These are phyloP conservation scores for Sebastes trivittatus DNA, from an alignment of 2,797 vertebrate species.

Conservation along the genomic window DNA sequence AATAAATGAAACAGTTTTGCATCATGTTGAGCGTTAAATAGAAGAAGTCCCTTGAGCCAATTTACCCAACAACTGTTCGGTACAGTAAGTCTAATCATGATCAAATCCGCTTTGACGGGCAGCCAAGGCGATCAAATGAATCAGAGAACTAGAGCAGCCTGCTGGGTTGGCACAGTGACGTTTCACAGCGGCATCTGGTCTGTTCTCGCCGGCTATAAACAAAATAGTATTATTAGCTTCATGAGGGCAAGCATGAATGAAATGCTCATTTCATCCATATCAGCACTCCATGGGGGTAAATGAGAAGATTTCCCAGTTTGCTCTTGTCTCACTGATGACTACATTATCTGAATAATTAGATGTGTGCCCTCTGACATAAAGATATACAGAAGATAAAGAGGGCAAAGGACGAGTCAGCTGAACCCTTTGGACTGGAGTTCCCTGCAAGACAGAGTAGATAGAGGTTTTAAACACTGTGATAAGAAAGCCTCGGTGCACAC, in stretches of 20 bases:
- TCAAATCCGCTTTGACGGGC: conserved; percentile 36
- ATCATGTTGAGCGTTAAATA: neutral
- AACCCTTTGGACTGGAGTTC: conserved; percentile 30
- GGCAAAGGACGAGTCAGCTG: conserved; percentile 52
- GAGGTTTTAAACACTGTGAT: conserved; percentile 40
- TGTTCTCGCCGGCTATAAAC: conserved; percentile 21
- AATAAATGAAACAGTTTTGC: neutral
- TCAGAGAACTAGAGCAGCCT: conserved; percentile 54
- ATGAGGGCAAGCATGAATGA: conserved; percentile 20
- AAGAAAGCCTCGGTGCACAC: conserved; percentile 34
- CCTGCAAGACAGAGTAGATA: conserved; percentile 40
- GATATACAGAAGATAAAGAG: conserved; percentile 40
- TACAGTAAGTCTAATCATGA: conserved; percentile 40
- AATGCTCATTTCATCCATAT: neutral
- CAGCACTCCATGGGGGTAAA: neutral
- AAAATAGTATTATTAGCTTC: conserved; percentile 50
- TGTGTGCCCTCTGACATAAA: conserved; percentile 6
- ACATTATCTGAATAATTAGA: conserved; percentile 31
- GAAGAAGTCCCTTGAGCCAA: conserved; percentile 1
- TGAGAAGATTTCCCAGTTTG: neutral
- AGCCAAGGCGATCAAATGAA: conserved; percentile 41
- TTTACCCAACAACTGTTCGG: conserved; percentile 9
- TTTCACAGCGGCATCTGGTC: conserved; percentile 37
- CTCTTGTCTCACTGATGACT: conserved; percentile 7
- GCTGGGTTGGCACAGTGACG: conserved; percentile 35